Base-by-base conservation (phyloP, 1,140 invertebrate species). In the Drosophila tani region DNA sequence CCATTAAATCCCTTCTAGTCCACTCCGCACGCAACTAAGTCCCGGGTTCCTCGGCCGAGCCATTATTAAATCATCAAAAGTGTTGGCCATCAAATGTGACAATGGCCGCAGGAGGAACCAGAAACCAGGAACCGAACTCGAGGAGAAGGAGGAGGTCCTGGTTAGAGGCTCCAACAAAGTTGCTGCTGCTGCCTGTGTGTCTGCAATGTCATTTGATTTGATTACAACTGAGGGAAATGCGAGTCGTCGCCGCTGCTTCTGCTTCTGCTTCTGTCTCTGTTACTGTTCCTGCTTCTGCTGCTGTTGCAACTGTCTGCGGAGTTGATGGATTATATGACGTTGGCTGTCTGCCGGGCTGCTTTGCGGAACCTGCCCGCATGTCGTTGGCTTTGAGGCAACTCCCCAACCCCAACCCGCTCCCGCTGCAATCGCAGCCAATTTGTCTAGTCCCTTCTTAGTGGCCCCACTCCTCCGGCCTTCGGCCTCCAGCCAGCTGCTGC, bases 61-160 rank as follows among this genome's bases (percentile, higher is more conserved):
- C 62, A 81, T 88, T 88, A 88, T 85, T 81, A 81, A 79, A 90
- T 90, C 78, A 90, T 81, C 81, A 88, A 84, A 90, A 81, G 85
- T 81, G 85, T 90, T 84, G 81, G 62, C 83, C 73, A 80, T 83
- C 83, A 83, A 81, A 88, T 88, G 84, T 88, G 81, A 88, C 83
- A 87, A 83, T 88, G 66, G 74, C 51, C 35, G 53, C 19, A 56
- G 35, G 35, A 55, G 51, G 50, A 17, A 12, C 9, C 50, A 24
- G 21, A 5, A 19, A 17, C 11, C 5, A 49, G 47, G 19, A 41
- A 58, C 35, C 21, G 43, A 29, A 29, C 5, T 29, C 29, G 29
- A 32, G 8, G 29, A 32, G 27, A 6, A 29, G 27, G 29, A 32
- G 29, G 29, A 32, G 46, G 17, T 15, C 21, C 40, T 80, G 63